phyloP scores from a whole-genome alignment of 2,113 vertebrate species.

The Onychorhynchus coronatus region DNA sequence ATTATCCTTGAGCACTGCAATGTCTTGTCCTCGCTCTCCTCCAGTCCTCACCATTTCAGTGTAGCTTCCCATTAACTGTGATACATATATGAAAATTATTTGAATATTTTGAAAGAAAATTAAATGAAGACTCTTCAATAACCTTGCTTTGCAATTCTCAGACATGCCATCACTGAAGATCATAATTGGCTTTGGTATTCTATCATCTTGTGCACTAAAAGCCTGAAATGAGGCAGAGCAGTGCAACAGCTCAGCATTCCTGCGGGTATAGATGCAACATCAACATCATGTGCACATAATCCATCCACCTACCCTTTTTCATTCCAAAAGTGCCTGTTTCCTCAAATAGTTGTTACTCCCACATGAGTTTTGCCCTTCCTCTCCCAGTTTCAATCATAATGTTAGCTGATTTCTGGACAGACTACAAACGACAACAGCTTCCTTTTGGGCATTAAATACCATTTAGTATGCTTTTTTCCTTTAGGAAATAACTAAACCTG shows the following conservation, averaged over 20 bases:
- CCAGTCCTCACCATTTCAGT: neutral
- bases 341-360: constrained; percentile 44
- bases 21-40: neutral
- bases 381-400: constrained; percentile 29
- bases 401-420: constrained; percentile 41
- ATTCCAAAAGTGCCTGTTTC: constrained; percentile 26
- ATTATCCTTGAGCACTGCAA: neutral
- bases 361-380: neutral
- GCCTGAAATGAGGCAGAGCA: constrained; percentile 7
- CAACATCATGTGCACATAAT: neutral
- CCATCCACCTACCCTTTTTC: constrained; percentile 43
- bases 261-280: constrained; percentile 27
- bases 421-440: constrained; percentile 57
- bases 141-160: neutral
- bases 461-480: constrained; percentile 24
- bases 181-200: neutral
- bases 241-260: constrained; percentile 28
- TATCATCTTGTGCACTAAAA: neutral
- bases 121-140: neutral
- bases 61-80: neutral
- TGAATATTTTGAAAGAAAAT: neutral
- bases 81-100: neutral
- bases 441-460: constrained; percentile 5
- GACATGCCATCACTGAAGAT: neutral
- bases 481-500: constrained; percentile 4